Evolutionary conservation across 1,140 invertebrate genomes (phyloP).

Genomic region (Cydia pomonella): DNA sequence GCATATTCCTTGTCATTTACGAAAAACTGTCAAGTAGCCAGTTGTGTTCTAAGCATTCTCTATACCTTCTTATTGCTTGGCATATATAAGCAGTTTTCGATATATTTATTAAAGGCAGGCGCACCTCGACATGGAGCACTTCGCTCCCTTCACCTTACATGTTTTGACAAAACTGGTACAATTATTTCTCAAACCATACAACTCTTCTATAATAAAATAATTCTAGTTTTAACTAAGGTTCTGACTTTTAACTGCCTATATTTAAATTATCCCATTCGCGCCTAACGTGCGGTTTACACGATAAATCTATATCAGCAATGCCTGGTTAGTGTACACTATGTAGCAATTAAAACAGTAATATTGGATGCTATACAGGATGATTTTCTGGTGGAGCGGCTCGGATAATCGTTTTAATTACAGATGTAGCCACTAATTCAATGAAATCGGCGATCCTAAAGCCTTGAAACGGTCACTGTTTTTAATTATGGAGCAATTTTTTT

Average conservation of each 20-base stretch:
- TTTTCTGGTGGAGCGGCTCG: neutral
- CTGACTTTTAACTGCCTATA: neutral
- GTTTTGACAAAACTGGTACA: too few relatives aligned
- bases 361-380: neutral
- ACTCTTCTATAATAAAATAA: neutral
- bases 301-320: neutral
- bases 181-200: neutral
- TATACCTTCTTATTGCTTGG: too few relatives aligned
- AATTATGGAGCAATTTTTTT: neutral
- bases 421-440: neutral
- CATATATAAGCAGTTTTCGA: too few relatives aligned
- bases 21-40: too few relatives aligned
- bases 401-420: slow-evolving; percentile 12
- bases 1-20: too few relatives aligned
- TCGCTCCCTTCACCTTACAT: too few relatives aligned
- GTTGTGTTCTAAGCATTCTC: too few relatives aligned
- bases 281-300: neutral
- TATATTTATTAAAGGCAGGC: too few relatives aligned
- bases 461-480: neutral
- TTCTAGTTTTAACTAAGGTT: neutral
- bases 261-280: neutral
- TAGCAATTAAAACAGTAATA: neutral
- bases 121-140: too few relatives aligned
- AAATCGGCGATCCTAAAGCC: neutral
- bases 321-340: neutral